These are phyloP conservation scores for Petaurus breviceps DNA, from an alignment of 2,113 vertebrate species.

Conservation along the genomic window DNA sequence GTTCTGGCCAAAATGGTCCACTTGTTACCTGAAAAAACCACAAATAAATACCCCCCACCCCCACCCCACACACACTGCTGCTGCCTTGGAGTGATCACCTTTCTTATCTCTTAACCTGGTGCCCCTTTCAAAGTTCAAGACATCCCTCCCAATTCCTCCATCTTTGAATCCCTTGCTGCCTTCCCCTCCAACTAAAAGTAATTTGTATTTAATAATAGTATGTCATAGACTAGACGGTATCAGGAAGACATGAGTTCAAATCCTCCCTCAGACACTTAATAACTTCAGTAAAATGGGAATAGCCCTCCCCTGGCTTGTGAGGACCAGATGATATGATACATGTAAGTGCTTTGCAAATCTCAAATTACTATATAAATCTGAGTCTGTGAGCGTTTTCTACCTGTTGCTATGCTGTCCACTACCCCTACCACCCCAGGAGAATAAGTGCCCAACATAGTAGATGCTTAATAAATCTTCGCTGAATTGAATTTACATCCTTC, in stretches of 20 bases:
- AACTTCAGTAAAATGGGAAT: neutral
- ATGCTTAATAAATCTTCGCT: neutral
- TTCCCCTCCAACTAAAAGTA: neutral
- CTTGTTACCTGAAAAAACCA: too few relatives aligned
- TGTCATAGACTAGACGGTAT: neutral
- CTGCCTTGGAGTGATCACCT: neutral
- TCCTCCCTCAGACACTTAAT: neutral
- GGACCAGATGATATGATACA: neutral
- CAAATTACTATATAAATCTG: neutral
- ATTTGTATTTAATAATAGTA: neutral
- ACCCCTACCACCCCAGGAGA: neutral
- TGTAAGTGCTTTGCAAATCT: neutral
- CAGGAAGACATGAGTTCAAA: neutral
- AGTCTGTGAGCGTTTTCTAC: neutral
- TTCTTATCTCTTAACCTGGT: neutral
- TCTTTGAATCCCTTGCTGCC: neutral
- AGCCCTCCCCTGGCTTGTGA: neutral
- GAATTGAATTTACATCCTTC: neutral
- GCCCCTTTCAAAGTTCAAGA: neutral
- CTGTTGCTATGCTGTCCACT: neutral
- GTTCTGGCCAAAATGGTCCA: too few relatives aligned
- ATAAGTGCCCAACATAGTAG: neutral
- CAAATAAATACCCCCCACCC: neutral
- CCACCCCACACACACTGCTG: neutral
- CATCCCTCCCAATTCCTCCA: neutral